Evolutionary conservation across 2,113 vertebrate genomes (phyloP).

Genomic region (Anhinga rufa): DNA sequence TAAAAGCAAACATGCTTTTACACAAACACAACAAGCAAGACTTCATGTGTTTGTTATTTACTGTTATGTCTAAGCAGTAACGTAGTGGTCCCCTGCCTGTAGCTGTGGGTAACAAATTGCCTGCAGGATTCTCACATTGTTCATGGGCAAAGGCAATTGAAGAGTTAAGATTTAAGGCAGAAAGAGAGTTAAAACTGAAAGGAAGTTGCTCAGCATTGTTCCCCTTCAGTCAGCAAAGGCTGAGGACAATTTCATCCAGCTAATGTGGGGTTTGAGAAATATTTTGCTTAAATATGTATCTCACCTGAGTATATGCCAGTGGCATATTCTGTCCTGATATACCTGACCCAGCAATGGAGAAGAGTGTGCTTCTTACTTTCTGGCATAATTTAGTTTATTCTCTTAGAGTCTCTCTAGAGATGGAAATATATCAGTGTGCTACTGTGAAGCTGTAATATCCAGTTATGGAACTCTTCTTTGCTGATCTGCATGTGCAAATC

Average conservation of each 20-base stretch:
- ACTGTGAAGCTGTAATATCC: neutral
- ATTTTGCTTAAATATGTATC: neutral
- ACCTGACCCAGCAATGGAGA: neutral
- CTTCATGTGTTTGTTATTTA: neutral
- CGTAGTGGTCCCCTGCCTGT: neutral
- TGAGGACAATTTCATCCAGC: neutral
- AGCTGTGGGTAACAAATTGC: neutral
- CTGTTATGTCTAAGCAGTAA: neutral
- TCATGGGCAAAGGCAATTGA: neutral
- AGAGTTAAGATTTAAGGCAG: neutral
- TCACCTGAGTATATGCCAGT: neutral
- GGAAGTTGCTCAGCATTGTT: neutral
- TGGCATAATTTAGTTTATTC: neutral
- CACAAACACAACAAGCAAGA: too few relatives aligned
- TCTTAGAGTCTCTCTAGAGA: neutral
- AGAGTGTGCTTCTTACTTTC: neutral
- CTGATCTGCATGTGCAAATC: rapidly evolving
- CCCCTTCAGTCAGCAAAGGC: neutral
- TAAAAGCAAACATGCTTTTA: neutral
- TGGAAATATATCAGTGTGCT: neutral
- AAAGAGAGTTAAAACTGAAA: neutral
- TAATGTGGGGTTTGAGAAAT: neutral
- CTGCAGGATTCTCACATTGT: neutral
- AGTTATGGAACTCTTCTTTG: neutral
- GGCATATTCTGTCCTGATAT: neutral